phyloP scores from a whole-genome alignment of 2,888 invertebrate species.

The Drosophila koepferae region DNA sequence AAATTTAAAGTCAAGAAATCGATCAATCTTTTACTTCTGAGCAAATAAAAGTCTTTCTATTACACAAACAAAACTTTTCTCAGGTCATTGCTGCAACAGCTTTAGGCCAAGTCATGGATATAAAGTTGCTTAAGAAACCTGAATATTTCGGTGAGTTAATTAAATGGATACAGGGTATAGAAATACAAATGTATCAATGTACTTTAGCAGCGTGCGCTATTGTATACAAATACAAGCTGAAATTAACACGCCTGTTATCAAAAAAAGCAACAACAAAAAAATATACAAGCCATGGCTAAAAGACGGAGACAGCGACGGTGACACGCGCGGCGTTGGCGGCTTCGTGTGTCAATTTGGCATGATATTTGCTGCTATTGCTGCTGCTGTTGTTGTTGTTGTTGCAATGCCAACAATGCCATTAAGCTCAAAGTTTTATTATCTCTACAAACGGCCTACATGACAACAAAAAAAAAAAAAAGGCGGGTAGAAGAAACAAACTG shows the following conservation, averaged over 20 bases:
- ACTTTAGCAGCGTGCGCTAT: slow-evolving; percentile 24
- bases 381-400: slow-evolving; percentile 13
- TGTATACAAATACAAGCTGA: slow-evolving; percentile 46
- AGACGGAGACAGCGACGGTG: slow-evolving; percentile 50
- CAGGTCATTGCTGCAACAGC: background rate
- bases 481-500: slow-evolving; percentile 21
- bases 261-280: slow-evolving; percentile 30
- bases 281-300: slow-evolving; percentile 62
- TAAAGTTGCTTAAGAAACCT: background rate
- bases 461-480: slow-evolving; percentile 28
- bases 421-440: slow-evolving; percentile 71
- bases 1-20: background rate
- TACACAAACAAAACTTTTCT: too few species aligned
- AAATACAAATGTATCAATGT: slow-evolving; percentile 8
- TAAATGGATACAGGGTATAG: background rate
- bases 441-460: slow-evolving; percentile 68
- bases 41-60: background rate
- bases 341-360: slow-evolving; percentile 64
- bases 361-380: slow-evolving; percentile 44
- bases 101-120: background rate
- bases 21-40: background rate
- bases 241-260: slow-evolving; percentile 74
- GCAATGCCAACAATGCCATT: slow-evolving; percentile 70
- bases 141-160: background rate
- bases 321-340: slow-evolving; percentile 58